A percentile compares a stretch with the other conserved stretches of the same genome.
phyloP scores from a whole-genome alignment of 2,797 vertebrate species.

The Schizothorax lantsangensis region DNA sequence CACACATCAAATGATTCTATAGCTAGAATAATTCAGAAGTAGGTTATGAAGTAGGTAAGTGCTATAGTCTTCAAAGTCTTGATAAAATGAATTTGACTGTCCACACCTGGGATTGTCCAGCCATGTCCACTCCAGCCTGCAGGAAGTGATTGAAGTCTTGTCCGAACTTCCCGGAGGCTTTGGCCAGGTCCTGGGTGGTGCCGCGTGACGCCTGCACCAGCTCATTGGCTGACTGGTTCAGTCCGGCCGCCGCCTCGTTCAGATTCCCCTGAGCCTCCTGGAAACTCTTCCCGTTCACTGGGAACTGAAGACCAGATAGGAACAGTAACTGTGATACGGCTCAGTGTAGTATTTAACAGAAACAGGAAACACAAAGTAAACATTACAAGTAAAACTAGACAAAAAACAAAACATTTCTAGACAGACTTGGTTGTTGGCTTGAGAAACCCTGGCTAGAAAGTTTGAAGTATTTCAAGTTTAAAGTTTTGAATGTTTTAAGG shows the following conservation, averaged over 20 bases:
- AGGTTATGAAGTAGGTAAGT: background rate
- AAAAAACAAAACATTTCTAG: background rate
- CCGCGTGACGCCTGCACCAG: conserved; percentile 93
- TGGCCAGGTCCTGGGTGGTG: conserved; percentile 91
- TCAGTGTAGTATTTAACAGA: background rate
- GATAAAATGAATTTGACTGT: background rate
- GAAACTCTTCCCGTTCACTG: conserved; percentile 90
- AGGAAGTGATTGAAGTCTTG: conserved; percentile 94
- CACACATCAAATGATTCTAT: background rate
- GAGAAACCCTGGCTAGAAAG: background rate
- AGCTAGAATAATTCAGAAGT: background rate
- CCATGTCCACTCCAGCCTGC: conserved; percentile 96
- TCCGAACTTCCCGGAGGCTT: conserved; percentile 93
- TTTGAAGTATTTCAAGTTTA: background rate
- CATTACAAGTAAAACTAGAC: background rate
- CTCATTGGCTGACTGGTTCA: conserved; percentile 97
- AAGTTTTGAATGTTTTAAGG: background rate
- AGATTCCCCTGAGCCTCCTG: conserved; percentile 92
- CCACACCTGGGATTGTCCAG: conserved; percentile 90
- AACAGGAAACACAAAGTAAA: background rate
- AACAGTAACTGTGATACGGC: background rate
- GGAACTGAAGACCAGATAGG: conserved; percentile 80
- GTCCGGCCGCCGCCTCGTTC: conserved; percentile 88
- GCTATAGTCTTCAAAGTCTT: background rate
- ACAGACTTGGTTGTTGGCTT: background rate